These are phyloP conservation scores for Thinocorus orbignyianus DNA, from an alignment of 2,113 vertebrate species.

Conservation along the genomic window DNA sequence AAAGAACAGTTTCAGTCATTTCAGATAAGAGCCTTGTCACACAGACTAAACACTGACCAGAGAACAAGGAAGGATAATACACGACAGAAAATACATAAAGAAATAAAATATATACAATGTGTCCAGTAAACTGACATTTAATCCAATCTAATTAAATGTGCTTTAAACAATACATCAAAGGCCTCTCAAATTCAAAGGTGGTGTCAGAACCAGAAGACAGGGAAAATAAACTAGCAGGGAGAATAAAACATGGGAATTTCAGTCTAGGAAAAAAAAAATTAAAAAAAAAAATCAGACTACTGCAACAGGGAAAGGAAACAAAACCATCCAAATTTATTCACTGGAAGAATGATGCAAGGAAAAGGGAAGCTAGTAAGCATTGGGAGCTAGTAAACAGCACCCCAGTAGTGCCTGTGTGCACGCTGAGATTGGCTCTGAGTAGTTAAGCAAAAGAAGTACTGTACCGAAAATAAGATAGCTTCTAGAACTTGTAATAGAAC, in stretches of 20 bases:
- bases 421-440: neutral
- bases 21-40: neutral
- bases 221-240: neutral
- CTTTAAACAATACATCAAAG: conserved; percentile 21
- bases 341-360: neutral
- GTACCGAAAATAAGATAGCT: neutral
- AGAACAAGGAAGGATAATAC: neutral
- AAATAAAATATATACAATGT: neutral
- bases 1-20: neutral
- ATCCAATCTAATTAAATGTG: neutral
- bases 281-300: neutral
- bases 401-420: neutral
- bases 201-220: neutral
- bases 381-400: neutral
- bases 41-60: neutral
- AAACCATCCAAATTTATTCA: neutral
- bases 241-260: neutral
- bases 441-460: neutral
- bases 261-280: neutral
- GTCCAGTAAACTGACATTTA: neutral
- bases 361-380: neutral
- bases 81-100: neutral
- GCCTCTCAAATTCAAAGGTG: conserved; percentile 1
- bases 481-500: neutral
- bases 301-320: neutral